phyloP scores from a whole-genome alignment of 1,140 invertebrate genomes.

The Coptotermes formosanus region DNA sequence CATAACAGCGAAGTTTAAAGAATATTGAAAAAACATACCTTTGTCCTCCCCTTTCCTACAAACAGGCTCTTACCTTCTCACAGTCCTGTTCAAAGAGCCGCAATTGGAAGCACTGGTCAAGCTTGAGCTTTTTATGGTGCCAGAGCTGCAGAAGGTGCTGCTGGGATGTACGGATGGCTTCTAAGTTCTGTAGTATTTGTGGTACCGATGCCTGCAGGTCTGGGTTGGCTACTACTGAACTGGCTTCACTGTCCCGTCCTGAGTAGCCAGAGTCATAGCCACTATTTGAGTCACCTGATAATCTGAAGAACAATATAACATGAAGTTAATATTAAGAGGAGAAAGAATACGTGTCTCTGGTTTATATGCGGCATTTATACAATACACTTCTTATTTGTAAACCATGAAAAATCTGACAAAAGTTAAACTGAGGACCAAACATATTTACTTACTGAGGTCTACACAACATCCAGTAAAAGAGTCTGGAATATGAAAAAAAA shows the following conservation, averaged over 20 bases:
- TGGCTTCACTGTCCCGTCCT: slow-evolving; percentile 57
- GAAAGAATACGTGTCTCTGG: no score
- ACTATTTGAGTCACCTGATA: slow-evolving; percentile 45
- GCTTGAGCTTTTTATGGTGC: slow-evolving; percentile 88
- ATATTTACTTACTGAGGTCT: no score
- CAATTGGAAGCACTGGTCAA: slow-evolving; percentile 94
- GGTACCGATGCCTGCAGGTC: slow-evolving; percentile 65
- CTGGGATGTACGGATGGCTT: slow-evolving; percentile 81
- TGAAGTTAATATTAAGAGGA: neutral
- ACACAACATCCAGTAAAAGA: neutral
- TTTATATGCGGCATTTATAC: neutral
- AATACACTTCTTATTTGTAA: neutral
- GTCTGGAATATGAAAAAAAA: neutral
- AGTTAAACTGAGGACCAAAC: no score
- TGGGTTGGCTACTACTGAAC: slow-evolving; percentile 64
- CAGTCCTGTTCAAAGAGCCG: slow-evolving; percentile 95
- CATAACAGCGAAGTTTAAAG: no score
- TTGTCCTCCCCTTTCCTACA: no score
- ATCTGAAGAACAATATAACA: slow-evolving; percentile 38
- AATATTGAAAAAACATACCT: no score
- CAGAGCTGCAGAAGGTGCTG: slow-evolving; percentile 89
- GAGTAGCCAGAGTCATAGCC: slow-evolving; percentile 57
- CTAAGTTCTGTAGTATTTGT: slow-evolving; percentile 72
- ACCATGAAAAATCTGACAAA: neutral
- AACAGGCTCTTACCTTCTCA: slow-evolving; percentile 68